Conservation (phyloP, 2,888 invertebrate genomes). For the Synergus laeviventris region DNA sequence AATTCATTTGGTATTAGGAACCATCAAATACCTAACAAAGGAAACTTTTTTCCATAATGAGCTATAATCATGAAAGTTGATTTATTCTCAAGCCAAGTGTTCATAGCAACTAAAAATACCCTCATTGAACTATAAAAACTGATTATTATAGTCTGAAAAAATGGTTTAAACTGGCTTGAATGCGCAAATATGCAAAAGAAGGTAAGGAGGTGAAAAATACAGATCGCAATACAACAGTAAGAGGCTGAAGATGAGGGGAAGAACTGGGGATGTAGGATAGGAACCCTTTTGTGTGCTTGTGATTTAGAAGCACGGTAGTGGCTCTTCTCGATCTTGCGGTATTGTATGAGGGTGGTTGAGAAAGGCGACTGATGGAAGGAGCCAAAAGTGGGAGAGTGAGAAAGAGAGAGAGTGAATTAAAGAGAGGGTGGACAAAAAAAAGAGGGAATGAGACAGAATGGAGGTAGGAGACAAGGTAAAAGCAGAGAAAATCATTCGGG, state of each 20-base stretch:
- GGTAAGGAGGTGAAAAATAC: conserved; percentile 24
- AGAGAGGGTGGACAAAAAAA: conserved; percentile 31
- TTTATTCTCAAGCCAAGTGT: no score
- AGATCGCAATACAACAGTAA: conserved; percentile 18
- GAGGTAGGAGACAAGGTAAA: conserved; percentile 43
- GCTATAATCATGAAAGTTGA: no score
- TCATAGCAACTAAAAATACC: no score
- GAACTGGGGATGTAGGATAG: conserved; percentile 45
- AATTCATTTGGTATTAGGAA: no score
- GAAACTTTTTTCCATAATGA: no score
- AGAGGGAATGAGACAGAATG: conserved; percentile 29
- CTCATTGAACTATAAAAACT: no score
- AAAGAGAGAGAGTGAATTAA: conserved; percentile 40
- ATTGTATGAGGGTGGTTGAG: conserved; percentile 40
- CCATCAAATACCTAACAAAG: no score
- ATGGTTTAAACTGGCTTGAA: not conserved
- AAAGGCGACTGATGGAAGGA: conserved; percentile 43
- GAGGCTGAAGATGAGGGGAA: conserved; percentile 26
- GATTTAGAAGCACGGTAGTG: conserved; percentile 52
- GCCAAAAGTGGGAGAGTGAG: conserved; percentile 32
- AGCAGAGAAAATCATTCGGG: conserved; percentile 56
- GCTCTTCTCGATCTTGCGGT: conserved; percentile 51
- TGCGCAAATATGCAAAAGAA: conserved; percentile 8
- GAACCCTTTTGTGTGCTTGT: conserved; percentile 56
- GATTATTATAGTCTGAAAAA: not conserved